phyloP scores from a whole-genome alignment of 2,888 invertebrate species.

The Aphidoletes aphidimyza region DNA sequence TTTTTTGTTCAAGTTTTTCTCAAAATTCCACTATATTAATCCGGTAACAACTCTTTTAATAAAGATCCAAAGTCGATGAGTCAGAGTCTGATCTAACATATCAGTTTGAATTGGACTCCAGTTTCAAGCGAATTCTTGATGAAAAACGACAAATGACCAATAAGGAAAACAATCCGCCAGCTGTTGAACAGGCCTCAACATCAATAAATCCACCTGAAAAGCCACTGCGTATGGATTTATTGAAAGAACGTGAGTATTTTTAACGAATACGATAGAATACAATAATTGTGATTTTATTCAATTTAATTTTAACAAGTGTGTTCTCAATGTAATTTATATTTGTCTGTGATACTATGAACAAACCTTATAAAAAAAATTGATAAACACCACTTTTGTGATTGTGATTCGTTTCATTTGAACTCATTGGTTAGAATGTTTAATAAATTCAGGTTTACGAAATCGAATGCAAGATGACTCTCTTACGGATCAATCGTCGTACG shows the following conservation, averaged over 20 bases:
- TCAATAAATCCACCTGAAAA: conserved; percentile 3
- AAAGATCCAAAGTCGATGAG: conserved; percentile 3
- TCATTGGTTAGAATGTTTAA: no score
- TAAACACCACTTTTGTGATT: no score
- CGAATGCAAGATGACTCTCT: conserved; percentile 18
- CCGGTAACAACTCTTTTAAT: neutral
- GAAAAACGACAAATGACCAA: conserved; percentile 47
- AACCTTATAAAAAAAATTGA: no score
- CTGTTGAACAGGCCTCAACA: neutral
- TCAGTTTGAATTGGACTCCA: conserved; percentile 45
- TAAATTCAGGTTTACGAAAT: neutral
- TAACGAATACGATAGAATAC: no score
- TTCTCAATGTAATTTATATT: no score
- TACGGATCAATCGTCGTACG: neutral
- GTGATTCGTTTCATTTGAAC: no score
- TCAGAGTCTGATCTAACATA: neutral
- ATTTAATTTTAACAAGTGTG: no score
- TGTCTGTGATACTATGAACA: no score
- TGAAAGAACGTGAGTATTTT: conserved; percentile 40
- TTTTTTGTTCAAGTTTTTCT: neutral
- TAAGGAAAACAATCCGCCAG: conserved; percentile 39
- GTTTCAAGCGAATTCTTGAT: conserved; percentile 28
- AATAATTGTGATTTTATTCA: no score
- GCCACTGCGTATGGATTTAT: neutral
- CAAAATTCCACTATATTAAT: no score